Percentiles rank a stretch among this genome's conserved stretches.
Evolutionary conservation across 1,140 invertebrate genomes (phyloP).

Genomic region (Pararge aegeria): DNA sequence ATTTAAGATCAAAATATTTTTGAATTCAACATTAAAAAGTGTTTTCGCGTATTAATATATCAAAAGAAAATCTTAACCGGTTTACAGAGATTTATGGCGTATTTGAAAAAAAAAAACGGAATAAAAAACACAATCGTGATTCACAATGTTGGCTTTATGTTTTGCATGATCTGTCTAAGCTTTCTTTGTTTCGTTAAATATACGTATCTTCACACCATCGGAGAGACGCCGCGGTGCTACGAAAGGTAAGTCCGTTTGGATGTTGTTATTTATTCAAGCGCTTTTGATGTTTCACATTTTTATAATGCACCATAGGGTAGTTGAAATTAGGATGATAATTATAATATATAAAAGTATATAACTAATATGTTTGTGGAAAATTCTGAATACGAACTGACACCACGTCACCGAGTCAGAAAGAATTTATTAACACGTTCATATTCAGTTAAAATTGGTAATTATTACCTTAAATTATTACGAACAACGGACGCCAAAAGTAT

Average conservation of each 20-base stretch:
- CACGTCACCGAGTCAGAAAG: no score
- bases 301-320: not conserved
- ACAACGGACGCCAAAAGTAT: no score
- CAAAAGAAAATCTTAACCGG: not conserved
- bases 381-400: no score
- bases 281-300: not conserved
- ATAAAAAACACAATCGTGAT: conserved; percentile 6
- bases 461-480: no score
- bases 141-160: conserved; percentile 38
- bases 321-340: not conserved
- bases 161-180: conserved; percentile 45
- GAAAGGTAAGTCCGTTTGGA: conserved; percentile 7
- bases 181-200: conserved; percentile 36
- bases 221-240: not conserved
- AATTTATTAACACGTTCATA: no score
- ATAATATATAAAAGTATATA: not conserved
- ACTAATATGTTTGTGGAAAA: not conserved
- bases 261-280: not conserved
- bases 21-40: not conserved
- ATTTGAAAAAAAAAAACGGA: conserved; percentile 3
- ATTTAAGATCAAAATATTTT: not conserved
- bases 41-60: not conserved
- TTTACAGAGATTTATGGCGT: not conserved
- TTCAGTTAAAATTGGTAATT: no score
- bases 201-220: not conserved